Evolutionary conservation across 2,888 invertebrate species (phyloP), one percentile per base, ranked within the genome.

Genomic region (Acanthococcus lagerstroemiae): DNA sequence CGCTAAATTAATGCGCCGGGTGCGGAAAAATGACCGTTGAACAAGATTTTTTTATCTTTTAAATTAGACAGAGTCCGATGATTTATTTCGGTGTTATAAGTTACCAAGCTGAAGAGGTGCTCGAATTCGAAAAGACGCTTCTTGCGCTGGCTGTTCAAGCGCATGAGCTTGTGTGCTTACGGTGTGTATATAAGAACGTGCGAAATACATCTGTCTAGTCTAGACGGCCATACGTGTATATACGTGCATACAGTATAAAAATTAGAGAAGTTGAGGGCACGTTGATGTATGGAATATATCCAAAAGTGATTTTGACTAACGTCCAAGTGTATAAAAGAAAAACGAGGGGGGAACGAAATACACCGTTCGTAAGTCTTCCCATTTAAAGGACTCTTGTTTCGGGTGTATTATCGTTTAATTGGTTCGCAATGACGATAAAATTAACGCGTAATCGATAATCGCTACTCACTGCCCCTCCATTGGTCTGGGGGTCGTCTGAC

Each of bases 231-330:
- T 3, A 54, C 54, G 24, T 24, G 15, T 54, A 54, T 54, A 22
- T 24, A 54, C 54, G 24, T 27, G 55, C 19, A 55, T 57, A 44
- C 44, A 57, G 30, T 55, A 55, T 17, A 54, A 54, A 57, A 57
- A 44, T 57, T 57, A 37, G 30, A 55, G 57, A 57, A 44, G 57
- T 57, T 57, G 57, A 57, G 57, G 57, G 37, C 57, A 57, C 57
- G 57, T 57, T 57, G 57, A 57, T 57, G 24, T 57, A 57, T 57
- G 57, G 57, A 57, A 57, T 57, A 57, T 57, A 22, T 57, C 57
- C 57, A 57, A 57, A 44, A 57, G 44, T 57, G 44, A 57, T 57
- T 57, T 57, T 57, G 57, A 57, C 37, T 37, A 37, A 22, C 30
- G 44, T 57, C 57, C 57, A 57, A 57, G n/a, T 57, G 19, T n/a